Evolutionary conservation across 2,113 vertebrate species (phyloP).

Genomic region (Edolisoma coerulescens): DNA sequence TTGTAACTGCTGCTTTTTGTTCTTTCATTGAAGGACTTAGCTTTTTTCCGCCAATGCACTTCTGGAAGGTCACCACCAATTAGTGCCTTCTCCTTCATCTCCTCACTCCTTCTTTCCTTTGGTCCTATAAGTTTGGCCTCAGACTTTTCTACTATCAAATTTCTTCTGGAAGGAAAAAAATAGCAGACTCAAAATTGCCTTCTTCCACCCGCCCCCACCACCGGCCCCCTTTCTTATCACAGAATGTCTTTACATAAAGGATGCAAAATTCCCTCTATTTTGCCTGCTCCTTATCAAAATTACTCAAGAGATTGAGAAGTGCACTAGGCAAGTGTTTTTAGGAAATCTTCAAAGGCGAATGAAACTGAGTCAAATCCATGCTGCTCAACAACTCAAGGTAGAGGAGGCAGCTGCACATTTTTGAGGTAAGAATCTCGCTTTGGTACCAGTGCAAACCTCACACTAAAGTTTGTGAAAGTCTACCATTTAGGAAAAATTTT

Average conservation of each 20-base stretch:
- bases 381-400: not conserved
- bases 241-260: not conserved
- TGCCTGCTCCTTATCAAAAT: not conserved
- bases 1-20: not conserved
- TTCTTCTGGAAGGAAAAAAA: not conserved
- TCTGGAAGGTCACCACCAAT: not conserved
- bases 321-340: not conserved
- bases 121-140: not conserved
- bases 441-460: not conserved
- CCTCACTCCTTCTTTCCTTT: not conserved
- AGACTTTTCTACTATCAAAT: not conserved
- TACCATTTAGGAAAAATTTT: not conserved
- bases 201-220: accelerated
- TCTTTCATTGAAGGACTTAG: not conserved
- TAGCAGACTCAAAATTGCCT: not conserved
- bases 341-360: not conserved
- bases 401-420: not conserved
- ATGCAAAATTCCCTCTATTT: not conserved
- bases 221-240: not conserved
- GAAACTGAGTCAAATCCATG: not conserved
- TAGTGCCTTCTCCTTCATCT: not conserved
- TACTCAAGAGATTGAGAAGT: not conserved
- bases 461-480: not conserved
- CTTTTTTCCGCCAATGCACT: not conserved
- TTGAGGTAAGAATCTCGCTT: not conserved